Conservation (phyloP, 2,113 vertebrate species). For the Condylura cristata region DNA sequence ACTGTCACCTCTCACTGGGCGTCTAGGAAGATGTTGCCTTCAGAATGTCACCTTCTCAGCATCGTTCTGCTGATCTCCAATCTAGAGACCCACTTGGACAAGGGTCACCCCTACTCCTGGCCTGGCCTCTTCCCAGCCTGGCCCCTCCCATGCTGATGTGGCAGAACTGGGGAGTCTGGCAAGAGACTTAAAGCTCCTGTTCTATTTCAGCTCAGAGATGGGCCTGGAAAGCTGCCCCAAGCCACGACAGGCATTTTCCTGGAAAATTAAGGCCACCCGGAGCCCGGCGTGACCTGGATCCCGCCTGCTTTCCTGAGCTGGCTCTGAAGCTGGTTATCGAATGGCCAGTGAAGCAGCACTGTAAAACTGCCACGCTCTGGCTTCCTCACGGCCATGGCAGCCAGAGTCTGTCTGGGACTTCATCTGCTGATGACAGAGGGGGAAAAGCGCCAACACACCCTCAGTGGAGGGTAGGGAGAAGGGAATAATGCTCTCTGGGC, state of each 20-base stretch:
- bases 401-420: not conserved
- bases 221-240: not conserved
- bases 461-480: not conserved
- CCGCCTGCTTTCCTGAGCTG: constrained; percentile 46
- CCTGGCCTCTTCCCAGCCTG: not conserved
- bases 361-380: not conserved
- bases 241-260: constrained; percentile 45
- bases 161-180: not conserved
- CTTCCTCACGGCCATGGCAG: not conserved
- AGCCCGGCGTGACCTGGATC: not conserved
- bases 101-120: not conserved
- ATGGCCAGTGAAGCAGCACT: constrained; percentile 44
- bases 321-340: not conserved
- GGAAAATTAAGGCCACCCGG: not conserved
- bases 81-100: not conserved
- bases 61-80: not conserved
- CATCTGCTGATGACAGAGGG: constrained; percentile 32
- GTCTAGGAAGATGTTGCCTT: not conserved
- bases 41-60: not conserved
- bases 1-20: too few relatives aligned
- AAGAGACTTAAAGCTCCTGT: not conserved
- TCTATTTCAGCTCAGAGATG: not conserved
- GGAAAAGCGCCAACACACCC: not conserved
- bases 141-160: not conserved
- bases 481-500: not conserved